Percentiles rank a stretch among this genome's conserved stretches.
These are phyloP conservation scores for Tigriopus japonicus DNA, from an alignment of 1,140 invertebrate species.

Conservation along the genomic window DNA sequence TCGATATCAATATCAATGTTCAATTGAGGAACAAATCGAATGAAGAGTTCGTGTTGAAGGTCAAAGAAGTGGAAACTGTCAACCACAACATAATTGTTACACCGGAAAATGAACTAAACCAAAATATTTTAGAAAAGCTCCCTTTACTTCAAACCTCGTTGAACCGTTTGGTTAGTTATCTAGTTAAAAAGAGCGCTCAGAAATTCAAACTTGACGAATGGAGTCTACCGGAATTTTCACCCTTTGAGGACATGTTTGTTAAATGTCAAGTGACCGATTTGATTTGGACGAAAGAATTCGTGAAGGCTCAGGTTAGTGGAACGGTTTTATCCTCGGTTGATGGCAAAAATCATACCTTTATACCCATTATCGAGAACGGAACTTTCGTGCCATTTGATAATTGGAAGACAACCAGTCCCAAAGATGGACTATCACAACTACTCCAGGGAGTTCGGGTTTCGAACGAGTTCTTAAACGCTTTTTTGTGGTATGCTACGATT, in stretches of 20 bases:
- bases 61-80: no score
- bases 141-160: no score
- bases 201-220: no score
- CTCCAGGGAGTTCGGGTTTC: constrained; percentile 10
- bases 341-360: constrained; percentile 1
- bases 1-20: no score
- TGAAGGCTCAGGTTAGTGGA: not conserved
- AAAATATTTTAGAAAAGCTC: no score
- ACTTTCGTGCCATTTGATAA: not conserved
- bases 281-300: not conserved
- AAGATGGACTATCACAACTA: constrained; percentile 2
- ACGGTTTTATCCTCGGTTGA: not conserved
- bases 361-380: not conserved
- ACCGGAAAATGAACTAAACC: no score
- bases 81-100: no score
- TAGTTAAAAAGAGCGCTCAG: no score
- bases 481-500: constrained; percentile 1
- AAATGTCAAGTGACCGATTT: not conserved
- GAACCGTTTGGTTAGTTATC: no score
- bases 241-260: not conserved
- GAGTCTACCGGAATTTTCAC: not conserved
- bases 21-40: no score
- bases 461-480: not conserved
- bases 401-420: not conserved
- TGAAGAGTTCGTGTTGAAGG: no score